A percentile compares a stretch with the other conserved stretches of the same genome.
Conservation (phyloP, 2,797 vertebrate species). For the Galago senegalensis region DNA sequence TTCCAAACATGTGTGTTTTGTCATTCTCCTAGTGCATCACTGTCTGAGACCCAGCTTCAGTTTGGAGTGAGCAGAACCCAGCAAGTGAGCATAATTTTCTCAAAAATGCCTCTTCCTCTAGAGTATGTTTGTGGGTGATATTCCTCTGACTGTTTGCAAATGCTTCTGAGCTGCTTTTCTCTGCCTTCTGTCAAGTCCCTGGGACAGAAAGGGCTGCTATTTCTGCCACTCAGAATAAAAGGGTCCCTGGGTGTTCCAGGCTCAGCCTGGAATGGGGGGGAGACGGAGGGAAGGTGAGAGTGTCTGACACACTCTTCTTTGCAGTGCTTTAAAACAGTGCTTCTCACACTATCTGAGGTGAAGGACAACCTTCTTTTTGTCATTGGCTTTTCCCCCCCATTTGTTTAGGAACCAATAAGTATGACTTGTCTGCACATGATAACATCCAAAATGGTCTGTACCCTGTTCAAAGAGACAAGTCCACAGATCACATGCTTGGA, state of each 20-base stretch:
- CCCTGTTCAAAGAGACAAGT: conserved; percentile 9
- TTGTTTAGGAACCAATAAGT: not conserved
- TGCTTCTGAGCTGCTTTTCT: conserved; percentile 12
- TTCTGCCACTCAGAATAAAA: not conserved
- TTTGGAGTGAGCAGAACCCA: not conserved
- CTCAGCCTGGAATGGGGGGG: not conserved
- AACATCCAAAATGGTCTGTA: not conserved
- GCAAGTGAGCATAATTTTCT: not conserved
- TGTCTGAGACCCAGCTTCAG: not conserved
- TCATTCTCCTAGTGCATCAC: not conserved
- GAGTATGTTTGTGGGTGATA: too few species aligned
- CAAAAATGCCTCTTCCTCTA: not conserved
- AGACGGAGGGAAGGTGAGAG: too few species aligned
- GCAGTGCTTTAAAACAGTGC: not conserved
- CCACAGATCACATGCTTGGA: not conserved
- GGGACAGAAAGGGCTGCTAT: not conserved
- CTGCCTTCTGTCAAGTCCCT: not conserved
- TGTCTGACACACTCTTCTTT: not conserved
- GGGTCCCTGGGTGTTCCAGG: not conserved
- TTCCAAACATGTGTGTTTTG: not conserved
- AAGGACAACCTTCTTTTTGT: not conserved
- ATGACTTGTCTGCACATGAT: not conserved
- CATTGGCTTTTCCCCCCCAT: not conserved
- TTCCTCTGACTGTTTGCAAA: not conserved
- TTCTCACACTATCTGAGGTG: not conserved